A percentile compares a stretch with the other conserved stretches of the same genome.
phyloP scores from a whole-genome alignment of 2,113 vertebrate species.

The Elaphurus davidianus region DNA sequence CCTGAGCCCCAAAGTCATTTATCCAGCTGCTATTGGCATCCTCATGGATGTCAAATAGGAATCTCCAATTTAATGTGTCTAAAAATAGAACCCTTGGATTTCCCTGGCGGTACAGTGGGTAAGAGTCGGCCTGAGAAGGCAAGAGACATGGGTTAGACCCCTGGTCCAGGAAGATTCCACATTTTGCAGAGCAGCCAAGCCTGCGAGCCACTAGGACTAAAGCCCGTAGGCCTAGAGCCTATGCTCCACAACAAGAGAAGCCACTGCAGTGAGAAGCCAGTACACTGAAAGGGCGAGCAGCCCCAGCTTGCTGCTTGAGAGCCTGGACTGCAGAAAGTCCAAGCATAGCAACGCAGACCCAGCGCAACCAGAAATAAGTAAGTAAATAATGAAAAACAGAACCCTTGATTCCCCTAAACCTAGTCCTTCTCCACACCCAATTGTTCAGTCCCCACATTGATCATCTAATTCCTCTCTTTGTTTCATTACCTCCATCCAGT shows the following conservation, averaged over 20 bases:
- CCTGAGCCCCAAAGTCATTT: background rate
- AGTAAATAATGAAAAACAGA: background rate
- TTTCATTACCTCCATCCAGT: background rate
- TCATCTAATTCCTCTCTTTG: background rate
- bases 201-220: background rate
- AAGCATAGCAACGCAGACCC: background rate
- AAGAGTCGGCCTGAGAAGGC: background rate
- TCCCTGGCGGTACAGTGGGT: background rate
- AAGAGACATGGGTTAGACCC: background rate
- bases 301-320: background rate
- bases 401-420: background rate
- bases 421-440: background rate
- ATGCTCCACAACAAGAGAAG: background rate
- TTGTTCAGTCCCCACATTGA: background rate
- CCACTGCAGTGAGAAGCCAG: background rate
- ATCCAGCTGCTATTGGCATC: background rate
- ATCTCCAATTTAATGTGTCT: background rate
- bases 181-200: background rate
- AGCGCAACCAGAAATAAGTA: background rate
- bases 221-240: background rate
- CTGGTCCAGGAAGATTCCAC: background rate
- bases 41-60: background rate
- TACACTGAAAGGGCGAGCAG: background rate
- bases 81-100: background rate
- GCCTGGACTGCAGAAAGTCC: background rate